phyloP scores from a whole-genome alignment of 2,888 invertebrate species.

The Eupithecia pulchellata region DNA sequence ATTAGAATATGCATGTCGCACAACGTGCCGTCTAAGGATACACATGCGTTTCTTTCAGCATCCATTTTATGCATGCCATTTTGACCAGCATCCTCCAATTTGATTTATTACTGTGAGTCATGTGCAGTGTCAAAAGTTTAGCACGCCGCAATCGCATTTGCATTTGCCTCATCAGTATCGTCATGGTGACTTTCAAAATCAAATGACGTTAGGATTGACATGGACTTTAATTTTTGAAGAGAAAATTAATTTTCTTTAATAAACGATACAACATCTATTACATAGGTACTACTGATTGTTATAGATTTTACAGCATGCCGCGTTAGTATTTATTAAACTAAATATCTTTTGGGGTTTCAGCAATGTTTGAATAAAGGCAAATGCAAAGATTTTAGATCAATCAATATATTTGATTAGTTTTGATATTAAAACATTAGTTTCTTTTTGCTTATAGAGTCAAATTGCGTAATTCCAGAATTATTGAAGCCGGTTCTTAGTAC shows the following conservation, averaged over 20 bases:
- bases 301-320: not conserved
- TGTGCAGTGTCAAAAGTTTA: slow-evolving; percentile 4
- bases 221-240: slow-evolving; percentile 17
- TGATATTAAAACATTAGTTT: not conserved
- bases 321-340: not conserved
- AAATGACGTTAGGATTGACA: slow-evolving; percentile 41
- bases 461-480: slow-evolving; percentile 62
- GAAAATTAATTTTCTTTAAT: not conserved
- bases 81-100: slow-evolving; percentile 15
- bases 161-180: slow-evolving; percentile 16
- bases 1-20: slow-evolving; percentile 71
- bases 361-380: slow-evolving; percentile 1
- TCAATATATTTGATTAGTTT: not conserved
- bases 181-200: slow-evolving; percentile 29
- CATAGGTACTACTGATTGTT: not conserved
- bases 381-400: not conserved
- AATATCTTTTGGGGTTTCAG: not conserved
- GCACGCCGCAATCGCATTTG: slow-evolving; percentile 11
- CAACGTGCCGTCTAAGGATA: slow-evolving; percentile 57
- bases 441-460: slow-evolving; percentile 26
- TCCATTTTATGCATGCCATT: slow-evolving; percentile 69
- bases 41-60: slow-evolving; percentile 67
- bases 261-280: not conserved
- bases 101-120: slow-evolving; percentile 1
- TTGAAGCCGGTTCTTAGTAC: slow-evolving; percentile 50